phyloP scores from a whole-genome alignment of 2,797 vertebrate genomes.

The Lerista edwardsae region DNA sequence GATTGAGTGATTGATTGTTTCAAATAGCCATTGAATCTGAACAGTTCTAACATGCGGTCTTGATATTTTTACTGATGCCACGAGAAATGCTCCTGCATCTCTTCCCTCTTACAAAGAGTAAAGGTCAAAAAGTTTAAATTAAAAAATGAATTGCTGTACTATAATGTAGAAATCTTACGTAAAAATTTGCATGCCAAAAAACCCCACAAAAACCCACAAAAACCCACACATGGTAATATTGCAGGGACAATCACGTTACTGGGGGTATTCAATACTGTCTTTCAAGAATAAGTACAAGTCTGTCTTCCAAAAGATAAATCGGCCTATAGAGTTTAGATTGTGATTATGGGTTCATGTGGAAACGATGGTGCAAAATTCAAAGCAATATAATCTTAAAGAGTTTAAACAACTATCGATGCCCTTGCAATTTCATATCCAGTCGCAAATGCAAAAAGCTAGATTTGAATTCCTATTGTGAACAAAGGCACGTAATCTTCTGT shows the following conservation, averaged over 20 bases:
- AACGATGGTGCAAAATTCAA: not conserved
- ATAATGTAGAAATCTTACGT: slow-evolving; percentile 1
- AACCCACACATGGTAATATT: not conserved
- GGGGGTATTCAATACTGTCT: not conserved
- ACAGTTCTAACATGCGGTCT: slow-evolving; percentile 12
- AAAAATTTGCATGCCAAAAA: not conserved
- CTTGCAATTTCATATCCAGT: slow-evolving; percentile 2
- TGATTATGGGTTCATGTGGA: not conserved
- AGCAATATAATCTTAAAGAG: not conserved
- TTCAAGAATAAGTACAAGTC: slow-evolving; percentile 13
- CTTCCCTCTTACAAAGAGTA: not conserved
- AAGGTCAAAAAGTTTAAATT: slow-evolving; percentile 6
- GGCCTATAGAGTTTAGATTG: not conserved
- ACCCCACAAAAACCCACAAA: no score
- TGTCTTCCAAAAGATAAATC: not conserved
- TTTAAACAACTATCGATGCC: not conserved
- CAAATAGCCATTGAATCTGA: slow-evolving; percentile 16
- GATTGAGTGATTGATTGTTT: no score
- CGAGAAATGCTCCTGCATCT: slow-evolving; percentile 3
- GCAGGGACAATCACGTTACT: not conserved
- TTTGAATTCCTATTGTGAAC: slow-evolving; percentile 8
- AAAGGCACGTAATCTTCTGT: not conserved
- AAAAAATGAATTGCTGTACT: not conserved
- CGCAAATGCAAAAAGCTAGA: slow-evolving; percentile 1
- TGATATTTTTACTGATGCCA: slow-evolving; percentile 19